These are phyloP conservation scores for Stenchaetothrips biformis DNA, from an alignment of 2,888 invertebrate genomes.

Conservation along the genomic window DNA sequence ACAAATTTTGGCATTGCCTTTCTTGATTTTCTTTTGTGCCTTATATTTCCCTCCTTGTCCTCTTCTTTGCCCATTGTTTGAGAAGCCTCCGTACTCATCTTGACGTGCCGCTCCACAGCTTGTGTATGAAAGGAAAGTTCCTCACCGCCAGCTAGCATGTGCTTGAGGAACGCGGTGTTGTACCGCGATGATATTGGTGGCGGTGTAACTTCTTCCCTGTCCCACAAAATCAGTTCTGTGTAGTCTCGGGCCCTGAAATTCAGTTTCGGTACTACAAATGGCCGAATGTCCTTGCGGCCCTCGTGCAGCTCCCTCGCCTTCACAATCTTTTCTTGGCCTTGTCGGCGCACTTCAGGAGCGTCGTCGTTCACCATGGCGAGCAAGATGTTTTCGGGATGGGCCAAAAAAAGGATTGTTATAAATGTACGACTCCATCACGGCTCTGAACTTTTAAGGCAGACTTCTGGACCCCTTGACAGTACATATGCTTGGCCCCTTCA, in stretches of 20 bases:
- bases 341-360: neutral
- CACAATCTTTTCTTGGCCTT: too few species aligned
- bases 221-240: neutral
- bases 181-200: neutral
- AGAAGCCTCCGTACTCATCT: neutral
- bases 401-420: neutral
- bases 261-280: neutral
- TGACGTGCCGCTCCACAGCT: neutral
- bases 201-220: neutral
- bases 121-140: neutral
- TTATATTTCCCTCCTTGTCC: too few species aligned
- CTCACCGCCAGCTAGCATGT: neutral
- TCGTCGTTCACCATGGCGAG: neutral
- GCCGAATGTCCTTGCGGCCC: neutral
- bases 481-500: neutral
- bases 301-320: too few species aligned
- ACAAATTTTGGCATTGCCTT: too few species aligned
- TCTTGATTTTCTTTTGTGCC: too few species aligned
- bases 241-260: neutral
- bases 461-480: neutral
- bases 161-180: neutral
- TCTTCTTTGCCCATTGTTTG: too few species aligned
- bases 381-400: neutral
- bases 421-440: neutral
- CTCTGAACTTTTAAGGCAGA: neutral